Percentiles rank a stretch among this genome's conserved stretches.
Evolutionary conservation across 2,113 vertebrate species (phyloP).

Genomic region (Apaloderma vittatum): DNA sequence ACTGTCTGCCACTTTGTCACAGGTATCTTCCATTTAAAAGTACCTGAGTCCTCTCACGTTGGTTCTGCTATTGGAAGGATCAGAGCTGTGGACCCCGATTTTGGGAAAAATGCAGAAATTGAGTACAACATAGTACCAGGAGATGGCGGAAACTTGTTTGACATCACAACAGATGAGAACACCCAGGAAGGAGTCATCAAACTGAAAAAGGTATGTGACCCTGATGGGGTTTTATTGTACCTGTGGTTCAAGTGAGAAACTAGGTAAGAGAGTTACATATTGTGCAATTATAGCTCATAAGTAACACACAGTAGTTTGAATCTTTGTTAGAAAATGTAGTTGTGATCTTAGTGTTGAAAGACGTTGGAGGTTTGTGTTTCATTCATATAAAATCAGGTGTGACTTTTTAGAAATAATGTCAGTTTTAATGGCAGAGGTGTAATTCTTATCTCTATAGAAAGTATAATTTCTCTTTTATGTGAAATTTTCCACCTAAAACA

Average conservation of each 20-base stretch:
- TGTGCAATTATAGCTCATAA: not conserved
- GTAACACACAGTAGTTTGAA: not conserved
- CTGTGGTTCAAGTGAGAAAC: not conserved
- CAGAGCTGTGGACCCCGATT: slow-evolving; percentile 95
- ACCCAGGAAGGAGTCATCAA: slow-evolving; percentile 96
- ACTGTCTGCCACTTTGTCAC: slow-evolving; percentile 22
- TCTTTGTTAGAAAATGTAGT: not conserved
- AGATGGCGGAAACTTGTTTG: slow-evolving; percentile 94
- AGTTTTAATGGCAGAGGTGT: not conserved
- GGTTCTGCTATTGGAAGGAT: slow-evolving; percentile 93
- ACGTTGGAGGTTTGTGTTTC: not conserved
- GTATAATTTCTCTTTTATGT: not conserved
- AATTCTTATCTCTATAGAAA: not conserved
- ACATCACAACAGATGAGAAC: slow-evolving; percentile 92
- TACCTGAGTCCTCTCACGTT: slow-evolving; percentile 91
- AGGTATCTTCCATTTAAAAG: slow-evolving; percentile 97
- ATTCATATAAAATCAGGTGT: not conserved
- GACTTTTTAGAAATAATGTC: not conserved
- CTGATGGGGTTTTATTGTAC: accelerated
- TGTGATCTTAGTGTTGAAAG: not conserved
- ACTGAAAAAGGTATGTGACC: slow-evolving; percentile 88
- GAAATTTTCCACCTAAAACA: not conserved
- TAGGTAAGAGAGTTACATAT: not conserved
- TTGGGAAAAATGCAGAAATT: slow-evolving; percentile 93
- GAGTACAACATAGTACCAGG: slow-evolving; percentile 96